Conservation (phyloP, 2,888 invertebrate genomes). For the Chrysolina oricalcia region DNA sequence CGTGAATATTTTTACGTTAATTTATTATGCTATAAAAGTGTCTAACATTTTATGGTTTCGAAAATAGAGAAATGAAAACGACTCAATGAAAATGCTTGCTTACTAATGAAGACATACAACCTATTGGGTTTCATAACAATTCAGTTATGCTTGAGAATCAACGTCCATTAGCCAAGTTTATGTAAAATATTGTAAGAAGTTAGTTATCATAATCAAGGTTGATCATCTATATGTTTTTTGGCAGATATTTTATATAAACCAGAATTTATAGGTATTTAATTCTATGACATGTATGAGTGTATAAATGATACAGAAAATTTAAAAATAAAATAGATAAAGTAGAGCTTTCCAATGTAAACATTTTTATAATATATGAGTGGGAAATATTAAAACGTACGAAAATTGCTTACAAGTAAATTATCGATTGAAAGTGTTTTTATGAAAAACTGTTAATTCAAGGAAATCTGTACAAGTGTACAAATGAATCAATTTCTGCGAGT, state of each 20-base stretch:
- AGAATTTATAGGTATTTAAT: neutral
- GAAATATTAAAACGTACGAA: neutral
- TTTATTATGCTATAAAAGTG: neutral
- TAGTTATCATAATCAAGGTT: neutral
- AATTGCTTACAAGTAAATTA: too few relatives aligned
- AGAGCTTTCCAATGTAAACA: neutral
- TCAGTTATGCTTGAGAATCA: neutral
- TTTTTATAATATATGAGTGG: neutral
- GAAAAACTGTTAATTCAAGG: too few relatives aligned
- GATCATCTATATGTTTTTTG: neutral
- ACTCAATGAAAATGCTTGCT: neutral
- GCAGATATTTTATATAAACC: neutral
- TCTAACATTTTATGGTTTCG: neutral
- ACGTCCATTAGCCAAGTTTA: neutral
- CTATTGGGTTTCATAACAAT: conserved; percentile 23
- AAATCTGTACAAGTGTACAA: too few relatives aligned
- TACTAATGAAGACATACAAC: conserved; percentile 12
- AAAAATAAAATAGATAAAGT: neutral
- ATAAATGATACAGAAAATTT: neutral
- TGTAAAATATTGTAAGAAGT: neutral
- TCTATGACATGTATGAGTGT: neutral
- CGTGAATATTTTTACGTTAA: neutral
- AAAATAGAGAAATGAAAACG: neutral
- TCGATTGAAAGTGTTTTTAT: too few relatives aligned
- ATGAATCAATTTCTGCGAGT: too few relatives aligned